Evolutionary conservation across 2,888 invertebrate species (phyloP).

Genomic region (Drosophila anceps): DNA sequence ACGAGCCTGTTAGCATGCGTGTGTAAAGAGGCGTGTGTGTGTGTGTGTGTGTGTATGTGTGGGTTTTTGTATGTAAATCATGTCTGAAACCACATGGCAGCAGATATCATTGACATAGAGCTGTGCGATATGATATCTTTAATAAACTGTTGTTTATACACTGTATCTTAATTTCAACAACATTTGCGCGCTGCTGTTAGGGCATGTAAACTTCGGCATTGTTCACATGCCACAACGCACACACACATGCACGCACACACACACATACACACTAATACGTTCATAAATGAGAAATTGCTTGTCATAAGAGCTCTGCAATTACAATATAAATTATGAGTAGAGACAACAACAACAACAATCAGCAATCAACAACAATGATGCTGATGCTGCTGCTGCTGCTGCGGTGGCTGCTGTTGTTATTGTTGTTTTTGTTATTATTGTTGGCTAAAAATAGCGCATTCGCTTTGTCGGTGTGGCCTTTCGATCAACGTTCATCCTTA

Average conservation of each 20-base stretch:
- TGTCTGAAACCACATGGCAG: constrained; percentile 39
- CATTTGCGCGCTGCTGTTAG: constrained; percentile 3
- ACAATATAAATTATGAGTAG: constrained; percentile 67
- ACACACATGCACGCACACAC: not conserved
- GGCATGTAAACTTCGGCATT: constrained; percentile 29
- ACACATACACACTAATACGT: too few relatives aligned
- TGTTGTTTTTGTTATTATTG: not conserved
- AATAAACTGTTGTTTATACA: constrained; percentile 28
- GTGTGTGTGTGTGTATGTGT: not conserved
- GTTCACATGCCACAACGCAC: constrained; percentile 5
- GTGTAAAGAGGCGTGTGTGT: not conserved
- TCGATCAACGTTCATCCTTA: constrained; percentile 4
- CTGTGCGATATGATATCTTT: constrained; percentile 38
- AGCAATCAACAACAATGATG: constrained; percentile 1
- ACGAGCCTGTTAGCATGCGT: not conserved
- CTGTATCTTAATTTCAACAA: constrained; percentile 18
- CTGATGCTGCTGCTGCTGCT: not conserved
- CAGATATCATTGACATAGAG: constrained; percentile 26
- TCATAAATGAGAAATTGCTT: constrained; percentile 29
- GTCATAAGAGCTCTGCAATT: constrained; percentile 63
- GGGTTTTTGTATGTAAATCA: constrained; percentile 3
- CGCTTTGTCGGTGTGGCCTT: constrained; percentile 16
- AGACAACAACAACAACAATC: constrained; percentile 36
- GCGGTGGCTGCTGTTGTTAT: not conserved
- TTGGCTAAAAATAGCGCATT: constrained; percentile 44